Base-by-base conservation (phyloP, 2,888 invertebrate genomes). In the Drosophila seclusa region DNA sequence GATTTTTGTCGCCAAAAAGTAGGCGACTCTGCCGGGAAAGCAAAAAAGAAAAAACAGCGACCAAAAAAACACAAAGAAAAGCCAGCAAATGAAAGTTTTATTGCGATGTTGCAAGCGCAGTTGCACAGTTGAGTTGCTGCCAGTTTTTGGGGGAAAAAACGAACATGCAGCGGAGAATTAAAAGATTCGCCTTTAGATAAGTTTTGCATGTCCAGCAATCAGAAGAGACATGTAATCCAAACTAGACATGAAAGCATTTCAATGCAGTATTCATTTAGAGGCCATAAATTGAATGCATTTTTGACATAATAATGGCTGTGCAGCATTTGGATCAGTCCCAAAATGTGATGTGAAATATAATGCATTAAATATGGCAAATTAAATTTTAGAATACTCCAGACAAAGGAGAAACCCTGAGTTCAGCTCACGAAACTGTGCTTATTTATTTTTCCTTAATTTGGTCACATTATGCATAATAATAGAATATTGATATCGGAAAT, bases 1-100 rank as follows among this genome's bases (percentile, higher is more conserved):
- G 82, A 81, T 74, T 83, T 80, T 78, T 75, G 84, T 83, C 80
- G 84, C 85, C 85, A 82, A 76, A 45, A 75, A 63, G 68, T 59
- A 76, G 76, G 75, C 68, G 62, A 49, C 27, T 31, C 45, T 29
- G 68, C 24, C 52, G 53, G 29, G 27, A 42, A 42, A 42, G 11
- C 24, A 45, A 29, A 16, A 18, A 21, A 29, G 21, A 32, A 16
- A 27, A 21, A 29, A 4, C 16, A 36, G 24, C n/a, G 18, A 48
- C 13, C 54, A 68, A 67, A 62, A 54, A 49, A 73, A 62, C 36
- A 55, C 53, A 59, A 64, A 66, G 49, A 34, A 68, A 8, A 24
- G 16, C 16, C 8, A 8, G 21, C 64, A 64, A 73, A 57, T 48
- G 29, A 62, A 76, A 76, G 61, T 69, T 80, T 76, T 68, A 53